Base-by-base conservation (phyloP, 2,113 vertebrate species). In the Oryzias javanicus region DNA sequence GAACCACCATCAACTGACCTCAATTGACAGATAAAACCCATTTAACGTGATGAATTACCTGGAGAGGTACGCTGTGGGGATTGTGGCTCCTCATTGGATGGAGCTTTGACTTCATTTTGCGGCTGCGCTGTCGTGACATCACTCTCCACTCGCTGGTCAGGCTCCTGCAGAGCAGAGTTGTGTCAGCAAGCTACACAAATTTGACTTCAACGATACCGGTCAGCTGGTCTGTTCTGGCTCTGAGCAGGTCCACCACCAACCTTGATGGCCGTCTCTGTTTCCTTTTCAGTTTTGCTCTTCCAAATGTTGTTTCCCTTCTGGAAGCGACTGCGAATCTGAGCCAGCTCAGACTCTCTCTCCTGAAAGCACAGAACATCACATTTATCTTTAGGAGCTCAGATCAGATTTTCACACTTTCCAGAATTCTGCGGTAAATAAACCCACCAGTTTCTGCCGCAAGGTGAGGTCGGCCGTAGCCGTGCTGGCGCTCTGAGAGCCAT, bases 281-380 rank as follows among this genome's bases (percentile, higher is more conserved):
- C 69, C 14, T 56, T 80, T 55, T 84, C 85, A 63, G 89, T 91
- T 66, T 92, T 92, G 0, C 55, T 70, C 51, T 88, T 92, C 90
- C 93, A 93, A 75, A 94, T 72, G 59, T 81, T 95, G 66, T 88
- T 89, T 27, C 91, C 91, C 60, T 88, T 95, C 79, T 97, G 95
- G 85, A 95, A 93, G 17, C 93, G 90, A 78, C 82, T 91, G 42
- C 94, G 93, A 55, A 98, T 93, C 78, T 90, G 90, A 27, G 93
- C 92, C 60, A 99, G 92, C 64, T 99, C 97, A 51, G 87, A 87
- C 64, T 98, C 94, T 22, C 96, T 93, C 69, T 97, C 97, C 97
- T 99, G 74, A 40, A 71, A 79, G 3, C 0, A 18, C 7, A 14
- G n/a, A 3, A 0, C 14, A 16, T 6, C 2, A 12, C 27, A 27